A percentile compares a stretch with the other conserved stretches of the same genome.
Conservation (phyloP, 2,797 vertebrate species). For the Lagorchestes hirsutus region DNA sequence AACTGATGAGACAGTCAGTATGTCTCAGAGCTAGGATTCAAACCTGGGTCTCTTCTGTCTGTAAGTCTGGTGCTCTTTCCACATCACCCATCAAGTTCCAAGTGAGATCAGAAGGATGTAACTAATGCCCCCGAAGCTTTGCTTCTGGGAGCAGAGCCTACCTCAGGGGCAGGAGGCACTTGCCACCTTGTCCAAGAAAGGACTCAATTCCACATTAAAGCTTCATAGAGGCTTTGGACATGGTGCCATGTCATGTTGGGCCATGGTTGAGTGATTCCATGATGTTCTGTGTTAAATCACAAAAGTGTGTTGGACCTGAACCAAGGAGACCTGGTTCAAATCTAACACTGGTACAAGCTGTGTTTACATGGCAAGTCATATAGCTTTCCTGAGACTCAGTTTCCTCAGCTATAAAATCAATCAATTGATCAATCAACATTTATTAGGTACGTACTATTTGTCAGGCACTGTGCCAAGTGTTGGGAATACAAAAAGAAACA, state of each 20-base stretch:
- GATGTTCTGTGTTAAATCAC: background rate
- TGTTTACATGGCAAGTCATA: background rate
- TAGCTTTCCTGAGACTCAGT: background rate
- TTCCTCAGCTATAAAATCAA: slow-evolving; percentile 4
- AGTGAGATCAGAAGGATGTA: background rate
- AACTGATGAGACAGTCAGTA: background rate
- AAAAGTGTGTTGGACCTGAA: background rate
- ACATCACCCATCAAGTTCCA: background rate
- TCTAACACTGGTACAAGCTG: background rate
- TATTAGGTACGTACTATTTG: background rate
- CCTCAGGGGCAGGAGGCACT: too few species aligned
- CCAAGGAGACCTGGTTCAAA: background rate
- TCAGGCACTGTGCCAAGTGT: background rate
- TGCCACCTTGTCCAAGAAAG: background rate
- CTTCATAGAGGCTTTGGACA: background rate
- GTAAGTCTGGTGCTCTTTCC: background rate
- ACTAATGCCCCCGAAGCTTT: background rate
- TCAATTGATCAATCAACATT: background rate
- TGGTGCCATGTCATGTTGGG: background rate
- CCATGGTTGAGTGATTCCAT: background rate
- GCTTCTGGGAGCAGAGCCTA: too few species aligned
- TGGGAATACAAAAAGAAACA: background rate
- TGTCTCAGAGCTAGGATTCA: background rate
- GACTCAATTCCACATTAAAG: background rate
- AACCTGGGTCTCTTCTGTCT: background rate